Percentiles rank a stretch among this genome's conserved stretches.
Conservation (phyloP, 1,140 invertebrate genomes). For the Calosoma granatense region DNA sequence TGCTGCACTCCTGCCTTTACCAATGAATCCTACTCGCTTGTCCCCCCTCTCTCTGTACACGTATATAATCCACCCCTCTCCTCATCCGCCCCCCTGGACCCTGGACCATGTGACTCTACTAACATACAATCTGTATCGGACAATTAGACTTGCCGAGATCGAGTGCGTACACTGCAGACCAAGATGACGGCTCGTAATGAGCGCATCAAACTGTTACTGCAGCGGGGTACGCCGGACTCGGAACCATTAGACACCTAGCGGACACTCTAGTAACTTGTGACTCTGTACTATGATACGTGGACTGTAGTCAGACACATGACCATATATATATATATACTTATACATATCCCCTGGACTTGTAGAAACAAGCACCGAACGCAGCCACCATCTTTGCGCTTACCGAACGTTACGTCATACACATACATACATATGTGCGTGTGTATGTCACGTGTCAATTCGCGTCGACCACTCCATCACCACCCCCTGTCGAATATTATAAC, state of each 20-base stretch:
- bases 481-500: too few species aligned
- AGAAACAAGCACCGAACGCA: constrained; percentile 3
- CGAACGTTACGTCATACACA: neutral
- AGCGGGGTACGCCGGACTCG: constrained; percentile 71
- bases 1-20: constrained; percentile 43
- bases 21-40: constrained; percentile 19
- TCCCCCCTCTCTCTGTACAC: constrained; percentile 35
- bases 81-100: too few species aligned
- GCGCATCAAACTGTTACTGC: constrained; percentile 74
- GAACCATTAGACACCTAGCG: constrained; percentile 53
- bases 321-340: neutral
- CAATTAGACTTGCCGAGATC: constrained; percentile 68
- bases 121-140: too few species aligned
- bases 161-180: constrained; percentile 73
- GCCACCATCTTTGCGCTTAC: neutral
- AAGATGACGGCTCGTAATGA: constrained; percentile 79
- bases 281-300: too few species aligned
- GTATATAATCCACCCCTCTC: constrained; percentile 28
- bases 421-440: neutral
- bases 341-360: neutral
- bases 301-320: neutral
- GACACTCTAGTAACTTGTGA: constrained; percentile 12
- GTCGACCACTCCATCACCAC: too few species aligned
- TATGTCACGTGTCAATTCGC: neutral
- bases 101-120: constrained; percentile 14